These are phyloP conservation scores for Bombus waltoni DNA, from an alignment of 1,140 invertebrate species.

Conservation along the genomic window DNA sequence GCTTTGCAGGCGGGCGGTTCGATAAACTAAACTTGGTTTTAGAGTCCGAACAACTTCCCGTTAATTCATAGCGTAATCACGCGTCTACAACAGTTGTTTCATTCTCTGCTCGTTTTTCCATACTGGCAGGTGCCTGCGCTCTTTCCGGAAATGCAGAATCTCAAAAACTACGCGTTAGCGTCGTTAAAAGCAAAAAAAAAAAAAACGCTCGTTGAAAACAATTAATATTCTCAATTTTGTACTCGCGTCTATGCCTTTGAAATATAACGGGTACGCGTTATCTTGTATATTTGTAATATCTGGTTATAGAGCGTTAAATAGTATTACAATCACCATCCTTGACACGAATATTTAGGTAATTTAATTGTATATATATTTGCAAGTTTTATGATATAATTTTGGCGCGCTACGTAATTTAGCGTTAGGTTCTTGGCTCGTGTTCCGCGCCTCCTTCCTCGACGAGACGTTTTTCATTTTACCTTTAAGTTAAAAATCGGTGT, in stretches of 20 bases:
- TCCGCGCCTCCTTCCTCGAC: too few relatives aligned
- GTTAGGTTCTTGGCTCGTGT: too few relatives aligned
- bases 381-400: too few relatives aligned
- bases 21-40: conserved; percentile 47
- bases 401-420: too few relatives aligned
- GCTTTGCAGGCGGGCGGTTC: conserved; percentile 2
- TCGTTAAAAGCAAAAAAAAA: not conserved
- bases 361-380: too few relatives aligned
- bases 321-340: too few relatives aligned
- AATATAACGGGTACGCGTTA: too few relatives aligned
- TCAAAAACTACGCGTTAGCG: not conserved
- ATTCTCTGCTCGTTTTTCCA: not conserved
- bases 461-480: too few relatives aligned
- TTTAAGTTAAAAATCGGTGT: too few relatives aligned
- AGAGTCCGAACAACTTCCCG: conserved; percentile 12
- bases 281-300: not conserved
- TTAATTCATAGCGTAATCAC: conserved; percentile 41
- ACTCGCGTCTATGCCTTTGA: too few relatives aligned
- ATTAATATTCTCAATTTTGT: not conserved
- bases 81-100: not conserved
- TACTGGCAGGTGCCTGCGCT: not conserved
- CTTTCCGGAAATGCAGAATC: not conserved
- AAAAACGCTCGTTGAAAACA: not conserved
- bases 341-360: too few relatives aligned
- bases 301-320: not conserved